phyloP scores from a whole-genome alignment of 2,888 invertebrate genomes.

The Dexiosoma caninum region DNA sequence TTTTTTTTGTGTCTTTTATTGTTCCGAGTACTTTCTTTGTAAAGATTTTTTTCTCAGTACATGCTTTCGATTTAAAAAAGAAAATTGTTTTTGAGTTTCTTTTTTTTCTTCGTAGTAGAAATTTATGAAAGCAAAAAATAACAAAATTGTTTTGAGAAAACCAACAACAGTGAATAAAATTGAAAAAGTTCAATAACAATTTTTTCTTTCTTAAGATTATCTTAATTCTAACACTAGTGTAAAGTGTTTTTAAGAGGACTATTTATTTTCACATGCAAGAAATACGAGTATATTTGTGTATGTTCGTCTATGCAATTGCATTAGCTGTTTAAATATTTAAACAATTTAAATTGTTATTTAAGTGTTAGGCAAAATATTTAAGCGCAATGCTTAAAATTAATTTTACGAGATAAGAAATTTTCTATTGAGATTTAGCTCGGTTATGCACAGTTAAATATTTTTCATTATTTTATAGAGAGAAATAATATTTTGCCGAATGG shows the following conservation, averaged over 20 bases:
- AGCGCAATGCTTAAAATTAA: too few relatives aligned
- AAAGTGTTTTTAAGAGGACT: neutral
- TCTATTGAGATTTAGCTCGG: too few relatives aligned
- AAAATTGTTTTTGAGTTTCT: slow-evolving; percentile 30
- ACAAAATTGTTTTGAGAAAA: neutral
- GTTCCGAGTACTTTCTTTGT: slow-evolving; percentile 12
- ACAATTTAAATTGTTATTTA: neutral
- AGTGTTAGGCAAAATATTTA: too few relatives aligned
- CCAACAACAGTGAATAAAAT: slow-evolving; percentile 25
- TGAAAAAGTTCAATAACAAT: slow-evolving; percentile 50
- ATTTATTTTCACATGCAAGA: neutral
- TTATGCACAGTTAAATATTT: too few relatives aligned
- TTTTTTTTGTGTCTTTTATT: neutral
- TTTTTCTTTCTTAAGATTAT: slow-evolving; percentile 23
- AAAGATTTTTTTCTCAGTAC: slow-evolving; percentile 32
- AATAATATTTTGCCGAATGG: too few relatives aligned
- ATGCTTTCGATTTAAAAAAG: slow-evolving; percentile 3
- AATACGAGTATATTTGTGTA: too few relatives aligned
- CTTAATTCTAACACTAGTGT: neutral
- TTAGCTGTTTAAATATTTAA: too few relatives aligned
- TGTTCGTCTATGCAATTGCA: too few relatives aligned
- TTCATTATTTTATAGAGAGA: too few relatives aligned
- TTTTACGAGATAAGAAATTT: too few relatives aligned
- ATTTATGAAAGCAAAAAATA: neutral
- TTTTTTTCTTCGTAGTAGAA: neutral